Evolutionary conservation across 2,888 invertebrate genomes (phyloP).

Genomic region (Drosophila robusta): DNA sequence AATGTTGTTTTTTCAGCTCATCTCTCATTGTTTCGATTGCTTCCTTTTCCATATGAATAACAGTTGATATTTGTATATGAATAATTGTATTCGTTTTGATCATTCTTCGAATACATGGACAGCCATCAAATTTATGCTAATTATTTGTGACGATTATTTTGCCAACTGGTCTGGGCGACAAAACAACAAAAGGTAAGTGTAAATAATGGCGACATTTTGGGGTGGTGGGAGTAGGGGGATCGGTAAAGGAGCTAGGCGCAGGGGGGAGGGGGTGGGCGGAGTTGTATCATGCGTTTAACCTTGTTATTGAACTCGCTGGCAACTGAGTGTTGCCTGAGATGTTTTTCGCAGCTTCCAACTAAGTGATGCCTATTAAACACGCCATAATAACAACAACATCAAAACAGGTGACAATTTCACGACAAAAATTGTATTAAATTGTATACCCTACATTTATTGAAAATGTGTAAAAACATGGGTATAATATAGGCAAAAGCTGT

Average conservation of each 20-base stretch:
- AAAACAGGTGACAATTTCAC: conserved; percentile 51
- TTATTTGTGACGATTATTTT: conserved; percentile 63
- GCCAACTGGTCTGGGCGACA: conserved; percentile 30
- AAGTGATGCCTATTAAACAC: conserved; percentile 48
- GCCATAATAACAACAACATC: conserved; percentile 14
- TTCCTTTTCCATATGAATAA: neutral
- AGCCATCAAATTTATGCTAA: conserved; percentile 53
- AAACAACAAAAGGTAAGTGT: conserved; percentile 30
- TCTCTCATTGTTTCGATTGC: too few relatives aligned
- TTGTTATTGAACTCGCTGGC: conserved; percentile 71
- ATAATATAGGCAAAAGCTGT: too few relatives aligned
- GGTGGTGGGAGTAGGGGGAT: neutral
- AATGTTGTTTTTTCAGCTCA: too few relatives aligned
- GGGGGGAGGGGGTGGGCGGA: neutral
- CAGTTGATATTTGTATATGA: conserved; percentile 2
- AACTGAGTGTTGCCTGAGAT: conserved; percentile 7
- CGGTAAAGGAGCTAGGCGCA: neutral
- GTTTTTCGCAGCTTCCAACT: conserved; percentile 50
- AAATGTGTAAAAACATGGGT: neutral
- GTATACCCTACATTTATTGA: neutral
- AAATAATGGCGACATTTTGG: conserved; percentile 29
- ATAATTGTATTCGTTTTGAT: conserved; percentile 25
- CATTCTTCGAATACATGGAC: conserved; percentile 34
- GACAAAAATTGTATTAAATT: neutral
- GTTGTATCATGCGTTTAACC: conserved; percentile 47